Percentiles rank a stretch among this genome's conserved stretches.
These are phyloP conservation scores for Eurypyga helias DNA, from an alignment of 2,113 vertebrate species.

Conservation along the genomic window DNA sequence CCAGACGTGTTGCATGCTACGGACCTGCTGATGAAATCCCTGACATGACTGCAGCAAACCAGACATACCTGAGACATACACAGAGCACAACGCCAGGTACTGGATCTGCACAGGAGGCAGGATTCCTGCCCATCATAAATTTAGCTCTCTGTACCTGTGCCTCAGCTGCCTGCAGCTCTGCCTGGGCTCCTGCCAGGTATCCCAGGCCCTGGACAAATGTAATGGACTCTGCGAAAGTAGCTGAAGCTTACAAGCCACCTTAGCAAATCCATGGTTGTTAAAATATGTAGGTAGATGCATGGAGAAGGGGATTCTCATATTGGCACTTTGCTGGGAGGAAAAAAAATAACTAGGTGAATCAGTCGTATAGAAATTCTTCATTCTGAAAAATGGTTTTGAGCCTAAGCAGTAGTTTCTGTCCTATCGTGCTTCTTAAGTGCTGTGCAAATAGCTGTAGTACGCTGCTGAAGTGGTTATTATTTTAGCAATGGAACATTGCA, in stretches of 20 bases:
- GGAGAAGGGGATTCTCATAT: neutral
- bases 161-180: neutral
- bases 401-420: neutral
- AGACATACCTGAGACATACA: neutral
- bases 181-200: neutral
- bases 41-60: neutral
- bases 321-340: neutral
- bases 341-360: neutral
- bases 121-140: neutral
- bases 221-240: neutral
- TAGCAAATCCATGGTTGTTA: neutral
- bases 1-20: neutral
- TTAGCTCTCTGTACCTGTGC: neutral
- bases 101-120: neutral
- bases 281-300: neutral
- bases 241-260: neutral
- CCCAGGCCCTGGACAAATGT: neutral
- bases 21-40: neutral
- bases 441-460: neutral
- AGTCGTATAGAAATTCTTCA: neutral
- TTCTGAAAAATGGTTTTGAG: neutral
- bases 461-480: neutral
- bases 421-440: neutral
- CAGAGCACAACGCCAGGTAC: fast-evolving
- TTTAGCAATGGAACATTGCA: neutral